Base-by-base conservation (phyloP, 2,797 vertebrate species). In the Fringilla coelebs region DNA sequence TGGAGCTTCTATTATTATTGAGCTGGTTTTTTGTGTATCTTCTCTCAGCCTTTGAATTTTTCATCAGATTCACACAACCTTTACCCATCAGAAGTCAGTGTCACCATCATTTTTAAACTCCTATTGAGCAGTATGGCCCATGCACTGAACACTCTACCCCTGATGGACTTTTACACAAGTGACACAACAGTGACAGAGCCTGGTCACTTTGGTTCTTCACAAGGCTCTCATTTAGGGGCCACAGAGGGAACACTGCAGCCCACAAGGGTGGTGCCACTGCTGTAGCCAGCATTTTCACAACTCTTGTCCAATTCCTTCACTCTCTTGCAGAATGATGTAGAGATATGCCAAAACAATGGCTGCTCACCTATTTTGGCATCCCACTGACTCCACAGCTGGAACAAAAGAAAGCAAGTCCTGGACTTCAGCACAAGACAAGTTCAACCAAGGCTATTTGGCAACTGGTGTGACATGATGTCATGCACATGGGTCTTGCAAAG, bases 221-320 rank as follows among this genome's bases (percentile, higher is more conserved):
- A 55, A 31, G 8, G n/a, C 17, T n/a, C 31, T 36, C 28, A 5
- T 1, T 13, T 4, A 46, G 34, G 17, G 9, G 22, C 6, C 3
- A 8, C 16, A 31, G 34, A 5, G 4, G 4, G 24, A 5, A 58
- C 0, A 3, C 20, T 57, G 54, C 41, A 57, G 40, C 26, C 32
- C 7, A 1, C 4, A 2, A 25, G 2, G 7, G 9, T 20, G 25
- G 4, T 36, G 80, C 31, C 22, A 19, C 17, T 70, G 3, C 31
- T 51, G 12, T 19, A 11, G 22, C 31, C 60, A 72, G 21, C 16
- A 19, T 46, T 73, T 76, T 38, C 51, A 38, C 28, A 84, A 66
- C 4, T 48, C 28, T 52, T 9, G 54, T 8, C 38, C 51, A 85
- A 52, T 32, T 31, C 36, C 18, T 57, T 71, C 48, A 10, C 26